phyloP scores from a whole-genome alignment of 2,797 vertebrate genomes.

The Myotis daubentonii region DNA sequence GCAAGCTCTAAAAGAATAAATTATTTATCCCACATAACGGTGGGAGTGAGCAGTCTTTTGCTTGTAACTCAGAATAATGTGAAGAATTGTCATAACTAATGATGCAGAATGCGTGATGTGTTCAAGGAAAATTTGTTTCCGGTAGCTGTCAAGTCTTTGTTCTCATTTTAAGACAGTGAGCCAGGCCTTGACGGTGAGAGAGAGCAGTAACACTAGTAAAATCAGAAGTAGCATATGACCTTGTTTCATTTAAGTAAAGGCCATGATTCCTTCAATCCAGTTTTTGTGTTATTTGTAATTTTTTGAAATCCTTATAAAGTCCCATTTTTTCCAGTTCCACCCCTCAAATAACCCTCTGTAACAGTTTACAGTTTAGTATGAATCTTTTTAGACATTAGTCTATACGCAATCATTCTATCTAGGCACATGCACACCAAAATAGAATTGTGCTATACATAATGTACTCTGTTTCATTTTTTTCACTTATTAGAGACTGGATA shows the following conservation, averaged over 20 bases:
- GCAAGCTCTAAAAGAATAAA: not conserved
- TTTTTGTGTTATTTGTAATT: slow-evolving; percentile 12
- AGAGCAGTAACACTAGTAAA: not conserved
- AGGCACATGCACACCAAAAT: not conserved
- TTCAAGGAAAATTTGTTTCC: not conserved
- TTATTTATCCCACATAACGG: not conserved
- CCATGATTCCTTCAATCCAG: not conserved
- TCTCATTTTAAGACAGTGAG: not conserved
- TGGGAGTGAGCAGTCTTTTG: not conserved
- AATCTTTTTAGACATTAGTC: not conserved
- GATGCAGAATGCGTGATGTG: not conserved
- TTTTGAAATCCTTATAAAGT: slow-evolving; percentile 1
- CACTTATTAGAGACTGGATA: not conserved
- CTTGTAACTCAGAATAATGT: not conserved
- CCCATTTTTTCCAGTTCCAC: not conserved
- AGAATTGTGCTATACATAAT: not conserved
- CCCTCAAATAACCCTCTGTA: not conserved
- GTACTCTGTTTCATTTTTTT: not conserved
- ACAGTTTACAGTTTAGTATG: not conserved
- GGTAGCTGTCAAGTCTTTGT: not conserved
- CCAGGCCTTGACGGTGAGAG: not conserved
- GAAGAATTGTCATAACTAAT: not conserved
- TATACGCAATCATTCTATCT: not conserved
- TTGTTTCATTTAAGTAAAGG: not conserved
- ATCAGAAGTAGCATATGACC: not conserved